phyloP scores from a whole-genome alignment of 1,140 invertebrate genomes.

The Heliconius himera region DNA sequence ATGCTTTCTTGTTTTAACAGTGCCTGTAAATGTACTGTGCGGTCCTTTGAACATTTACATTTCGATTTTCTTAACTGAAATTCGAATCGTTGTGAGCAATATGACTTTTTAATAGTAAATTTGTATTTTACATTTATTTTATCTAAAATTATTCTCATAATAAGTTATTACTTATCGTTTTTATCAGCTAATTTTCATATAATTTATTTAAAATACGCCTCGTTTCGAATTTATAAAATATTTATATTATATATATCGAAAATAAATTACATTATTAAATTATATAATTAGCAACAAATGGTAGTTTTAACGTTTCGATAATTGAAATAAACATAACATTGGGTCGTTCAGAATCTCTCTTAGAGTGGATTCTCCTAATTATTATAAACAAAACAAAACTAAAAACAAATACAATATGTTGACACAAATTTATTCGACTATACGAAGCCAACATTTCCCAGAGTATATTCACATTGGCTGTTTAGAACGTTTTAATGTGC shows the following conservation, averaged over 20 bases:
- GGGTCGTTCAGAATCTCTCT: neutral
- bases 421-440: neutral
- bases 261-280: neutral
- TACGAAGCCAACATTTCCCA: neutral
- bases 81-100: neutral
- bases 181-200: neutral
- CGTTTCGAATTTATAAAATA: neutral
- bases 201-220: neutral
- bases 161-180: neutral
- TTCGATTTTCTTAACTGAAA: neutral
- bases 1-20: neutral
- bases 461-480: constrained; percentile 11
- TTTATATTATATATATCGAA: neutral
- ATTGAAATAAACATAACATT: constrained; percentile 1
- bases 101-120: neutral
- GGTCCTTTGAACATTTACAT: neutral
- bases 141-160: neutral
- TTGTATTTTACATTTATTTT: neutral
- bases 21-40: neutral
- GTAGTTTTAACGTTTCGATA: neutral
- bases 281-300: neutral
- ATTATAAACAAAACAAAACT: neutral
- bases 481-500: constrained; percentile 21
- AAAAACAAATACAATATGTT: neutral
- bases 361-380: neutral